Percentiles rank a stretch among this genome's conserved stretches.
Conservation (phyloP, 2,888 invertebrate species). For the Agrilus biguttatus region DNA sequence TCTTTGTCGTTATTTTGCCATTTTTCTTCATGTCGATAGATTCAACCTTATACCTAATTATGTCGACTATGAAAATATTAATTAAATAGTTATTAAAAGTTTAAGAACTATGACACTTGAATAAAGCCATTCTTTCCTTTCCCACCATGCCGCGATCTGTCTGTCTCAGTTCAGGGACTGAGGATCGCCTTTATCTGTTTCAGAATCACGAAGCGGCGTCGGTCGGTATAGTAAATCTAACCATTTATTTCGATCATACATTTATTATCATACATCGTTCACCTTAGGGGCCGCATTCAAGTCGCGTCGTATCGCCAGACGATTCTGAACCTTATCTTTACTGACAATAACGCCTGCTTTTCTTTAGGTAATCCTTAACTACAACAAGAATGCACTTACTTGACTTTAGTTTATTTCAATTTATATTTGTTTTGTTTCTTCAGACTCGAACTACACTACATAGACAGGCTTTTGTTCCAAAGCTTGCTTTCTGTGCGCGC, state of each 20-base stretch:
- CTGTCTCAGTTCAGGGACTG: conserved; percentile 12
- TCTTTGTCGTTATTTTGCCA: no score
- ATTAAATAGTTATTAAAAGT: no score
- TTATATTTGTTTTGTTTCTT: conserved; percentile 13
- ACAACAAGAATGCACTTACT: background rate
- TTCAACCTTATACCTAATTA: no score
- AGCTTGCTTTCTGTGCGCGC: no score
- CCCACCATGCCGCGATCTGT: no score
- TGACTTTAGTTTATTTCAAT: conserved; percentile 12
- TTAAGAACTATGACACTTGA: conserved; percentile 18
- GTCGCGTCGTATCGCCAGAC: no score
- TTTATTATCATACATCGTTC: conserved; percentile 26
- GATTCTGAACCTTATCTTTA: no score
- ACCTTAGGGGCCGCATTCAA: conserved; percentile 10
- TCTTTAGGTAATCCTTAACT: no score
- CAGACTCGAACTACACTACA: conserved; percentile 9
- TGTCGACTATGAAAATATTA: no score
- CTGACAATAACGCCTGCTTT: no score
- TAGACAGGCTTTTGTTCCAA: conserved; percentile 13
- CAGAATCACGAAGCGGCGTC: conserved; percentile 17
- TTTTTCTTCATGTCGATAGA: no score
- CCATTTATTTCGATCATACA: conserved; percentile 26
- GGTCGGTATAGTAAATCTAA: conserved; percentile 19
- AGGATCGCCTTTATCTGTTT: conserved; percentile 11
- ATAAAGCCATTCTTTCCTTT: conserved; percentile 21